Base-by-base conservation (phyloP, 2,113 vertebrate species). In the Sclerurus mexicanus region DNA sequence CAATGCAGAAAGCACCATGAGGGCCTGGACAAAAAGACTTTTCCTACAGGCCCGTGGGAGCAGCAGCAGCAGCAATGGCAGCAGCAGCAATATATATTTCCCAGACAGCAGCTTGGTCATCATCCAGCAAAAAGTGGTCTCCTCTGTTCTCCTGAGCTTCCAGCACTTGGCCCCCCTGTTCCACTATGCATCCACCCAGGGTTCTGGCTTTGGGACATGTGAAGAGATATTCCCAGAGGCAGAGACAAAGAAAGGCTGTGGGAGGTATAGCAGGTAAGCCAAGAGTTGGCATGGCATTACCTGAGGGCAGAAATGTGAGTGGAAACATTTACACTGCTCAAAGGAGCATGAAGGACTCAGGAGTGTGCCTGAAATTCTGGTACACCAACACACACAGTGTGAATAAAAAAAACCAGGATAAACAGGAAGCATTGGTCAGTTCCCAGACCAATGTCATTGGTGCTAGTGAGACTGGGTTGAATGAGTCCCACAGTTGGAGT, bases 301-400 rank as follows among this genome's bases (percentile, higher is more conserved):
- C 58, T 39, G 35, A 40, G 35, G 9, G 58, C 3, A 3, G 11
- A 69, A 47, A 40, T n/a, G 11, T 8, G 35, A 49, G 14, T 23
- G 23, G 35, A 28, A 7, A 47, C 64, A 17, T 33, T 18, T 49
- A 23, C 6, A 21, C 42, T 39, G 37, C 59, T 72, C 24, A 27
- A 37, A 33, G 73, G 33, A 78, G 37, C 33, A 58, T 4, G 9
- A 25, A 4, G 2, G 12, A 14, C 46, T 66, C 64, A 14, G 33
- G 18, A 37, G 8, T 17, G 13, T 15, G 17, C 40, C 14, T 12
- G 31, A 37, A 59, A 72, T 66, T 24, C 58, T 60, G 42, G 18
- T 47, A 53, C 6, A 35, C 18, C 33, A 35, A 14, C 1, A 3
- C 3, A 20, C 0, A 1, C 24, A 47, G 8, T 28, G 50, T 40